Percentiles rank a stretch among this genome's conserved stretches.
Evolutionary conservation across 2,113 vertebrate genomes (phyloP).

Genomic region (Grammatotria lemairii): DNA sequence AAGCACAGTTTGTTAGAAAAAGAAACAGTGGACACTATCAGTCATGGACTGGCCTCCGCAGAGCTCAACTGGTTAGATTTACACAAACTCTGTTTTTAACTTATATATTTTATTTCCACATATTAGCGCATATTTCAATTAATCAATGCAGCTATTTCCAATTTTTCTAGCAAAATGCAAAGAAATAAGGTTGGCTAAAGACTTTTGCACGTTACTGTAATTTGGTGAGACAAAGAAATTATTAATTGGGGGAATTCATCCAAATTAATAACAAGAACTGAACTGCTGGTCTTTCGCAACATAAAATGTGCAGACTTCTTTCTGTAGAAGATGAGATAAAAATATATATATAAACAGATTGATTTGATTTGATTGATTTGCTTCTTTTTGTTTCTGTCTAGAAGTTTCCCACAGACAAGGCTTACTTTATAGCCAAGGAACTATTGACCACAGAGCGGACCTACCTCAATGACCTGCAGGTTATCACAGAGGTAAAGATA

Average conservation of each 20-base stretch:
- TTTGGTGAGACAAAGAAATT: not conserved
- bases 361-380: not conserved
- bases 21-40: not conserved
- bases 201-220: not conserved
- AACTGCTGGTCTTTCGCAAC: not conserved
- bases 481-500: conserved; percentile 81
- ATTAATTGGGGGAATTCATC: not conserved
- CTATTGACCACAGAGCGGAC: conserved; percentile 87
- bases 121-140: not conserved
- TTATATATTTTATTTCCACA: not conserved
- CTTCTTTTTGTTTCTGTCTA: conserved; percentile 61
- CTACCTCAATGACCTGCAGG: conserved; percentile 91
- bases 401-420: conserved; percentile 90
- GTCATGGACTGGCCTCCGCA: not conserved
- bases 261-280: not conserved
- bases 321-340: not conserved
- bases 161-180: not conserved
- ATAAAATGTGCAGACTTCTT: not conserved
- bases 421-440: conserved; percentile 94
- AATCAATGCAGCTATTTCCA: not conserved
- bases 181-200: not conserved
- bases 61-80: not conserved
- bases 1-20: not conserved
- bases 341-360: not conserved
- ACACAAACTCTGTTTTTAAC: not conserved